These are phyloP conservation scores for Triplophysa dalaica DNA, from an alignment of 2,113 vertebrate species.

Conservation along the genomic window DNA sequence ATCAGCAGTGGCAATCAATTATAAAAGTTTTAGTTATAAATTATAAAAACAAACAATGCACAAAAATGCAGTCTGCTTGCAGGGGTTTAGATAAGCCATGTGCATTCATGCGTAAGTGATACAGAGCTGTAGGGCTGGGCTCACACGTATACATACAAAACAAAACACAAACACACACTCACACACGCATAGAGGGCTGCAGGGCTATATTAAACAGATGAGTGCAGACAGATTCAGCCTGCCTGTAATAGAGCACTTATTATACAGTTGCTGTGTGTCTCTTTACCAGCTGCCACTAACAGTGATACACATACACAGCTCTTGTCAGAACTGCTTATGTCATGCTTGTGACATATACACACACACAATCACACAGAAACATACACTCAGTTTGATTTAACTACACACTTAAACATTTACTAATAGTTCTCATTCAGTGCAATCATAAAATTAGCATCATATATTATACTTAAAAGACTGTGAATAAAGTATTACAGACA, in stretches of 20 bases:
- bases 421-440: no score
- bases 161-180: constrained; percentile 24
- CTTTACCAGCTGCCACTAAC: constrained; percentile 40
- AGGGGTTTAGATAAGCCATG: constrained; percentile 16
- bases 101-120: constrained; percentile 1
- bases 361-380: constrained; percentile 19
- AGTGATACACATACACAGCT: constrained; percentile 32
- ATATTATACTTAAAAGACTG: no score
- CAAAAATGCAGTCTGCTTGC: not conserved
- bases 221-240: constrained; percentile 70
- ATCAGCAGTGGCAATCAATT: not conserved
- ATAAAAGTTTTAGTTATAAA: no score
- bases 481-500: no score
- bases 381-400: not conserved
- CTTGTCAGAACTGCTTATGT: constrained; percentile 10
- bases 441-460: no score
- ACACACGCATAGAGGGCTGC: constrained; percentile 52
- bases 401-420: no score
- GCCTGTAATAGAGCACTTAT: constrained; percentile 71
- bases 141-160: constrained; percentile 23
- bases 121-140: not conserved
- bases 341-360: constrained; percentile 22
- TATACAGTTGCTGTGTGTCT: constrained; percentile 66
- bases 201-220: constrained; percentile 69
- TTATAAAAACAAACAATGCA: not conserved